These are phyloP conservation scores for Erythrocercus mccallii DNA, from an alignment of 2,113 vertebrate species.

Conservation along the genomic window DNA sequence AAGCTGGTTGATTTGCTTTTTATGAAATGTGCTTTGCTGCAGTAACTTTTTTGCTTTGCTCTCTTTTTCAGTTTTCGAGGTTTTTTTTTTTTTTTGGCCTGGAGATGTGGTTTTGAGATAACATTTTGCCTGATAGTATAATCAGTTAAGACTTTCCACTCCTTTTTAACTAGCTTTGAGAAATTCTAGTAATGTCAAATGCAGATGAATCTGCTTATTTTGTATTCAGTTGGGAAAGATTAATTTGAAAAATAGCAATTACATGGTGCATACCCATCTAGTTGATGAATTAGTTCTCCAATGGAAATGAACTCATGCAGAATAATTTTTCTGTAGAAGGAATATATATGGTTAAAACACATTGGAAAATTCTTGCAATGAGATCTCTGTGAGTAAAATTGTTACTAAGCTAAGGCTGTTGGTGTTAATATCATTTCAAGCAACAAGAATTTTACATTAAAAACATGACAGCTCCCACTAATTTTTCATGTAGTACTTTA, in stretches of 20 bases:
- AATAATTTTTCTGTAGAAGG: neutral
- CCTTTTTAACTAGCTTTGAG: neutral
- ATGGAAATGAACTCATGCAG: neutral
- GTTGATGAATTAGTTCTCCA: neutral
- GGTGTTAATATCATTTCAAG: neutral
- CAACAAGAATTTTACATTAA: neutral
- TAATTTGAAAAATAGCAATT: neutral
- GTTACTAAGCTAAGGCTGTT: neutral
- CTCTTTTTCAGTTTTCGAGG: neutral
- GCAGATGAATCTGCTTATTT: neutral
- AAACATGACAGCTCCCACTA: neutral
- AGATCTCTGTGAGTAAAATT: neutral
- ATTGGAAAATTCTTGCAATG: neutral
- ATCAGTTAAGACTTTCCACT: neutral
- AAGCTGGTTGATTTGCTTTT: neutral
- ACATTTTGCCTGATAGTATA: neutral
- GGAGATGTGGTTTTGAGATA: neutral
- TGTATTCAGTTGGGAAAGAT: neutral
- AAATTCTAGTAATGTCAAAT: neutral
- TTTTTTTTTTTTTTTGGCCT: neutral
- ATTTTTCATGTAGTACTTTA: neutral
- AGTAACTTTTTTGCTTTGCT: neutral
- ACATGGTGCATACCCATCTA: neutral
- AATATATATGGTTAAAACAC: neutral
- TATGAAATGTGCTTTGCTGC: neutral